Evolutionary conservation across 2,888 invertebrate genomes (phyloP).

Genomic region (Apodemia zela): DNA sequence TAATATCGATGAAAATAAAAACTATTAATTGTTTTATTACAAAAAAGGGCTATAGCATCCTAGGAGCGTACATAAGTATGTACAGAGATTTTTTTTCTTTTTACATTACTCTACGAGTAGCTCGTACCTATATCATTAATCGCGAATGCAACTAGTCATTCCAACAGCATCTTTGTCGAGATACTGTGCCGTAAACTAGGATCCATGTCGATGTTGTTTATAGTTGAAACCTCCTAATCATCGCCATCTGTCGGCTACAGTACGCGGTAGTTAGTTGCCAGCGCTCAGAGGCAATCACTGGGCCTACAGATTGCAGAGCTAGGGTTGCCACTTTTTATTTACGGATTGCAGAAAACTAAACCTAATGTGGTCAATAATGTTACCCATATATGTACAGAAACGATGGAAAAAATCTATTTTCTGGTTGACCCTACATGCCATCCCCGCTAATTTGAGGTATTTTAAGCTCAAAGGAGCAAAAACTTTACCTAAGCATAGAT

Average conservation of each 20-base stretch:
- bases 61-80: too few species aligned
- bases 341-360: too few species aligned
- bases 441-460: too few species aligned
- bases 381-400: too few species aligned
- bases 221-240: conserved; percentile 26
- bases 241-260: conserved; percentile 25
- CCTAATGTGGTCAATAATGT: too few species aligned
- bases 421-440: too few species aligned
- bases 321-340: too few species aligned
- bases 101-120: background rate
- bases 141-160: background rate
- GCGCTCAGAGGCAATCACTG: conserved; percentile 38
- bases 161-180: conserved; percentile 7
- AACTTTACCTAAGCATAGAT: too few species aligned
- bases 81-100: background rate
- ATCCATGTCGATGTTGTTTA: conserved; percentile 21
- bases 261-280: conserved; percentile 35
- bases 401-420: too few species aligned
- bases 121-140: conserved; percentile 6
- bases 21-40: background rate
- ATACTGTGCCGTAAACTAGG: background rate
- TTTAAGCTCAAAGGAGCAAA: too few species aligned
- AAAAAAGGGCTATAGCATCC: background rate
- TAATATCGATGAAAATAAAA: too few species aligned
- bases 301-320: conserved; percentile 30